These are phyloP conservation scores for Penaeus monodon DNA, from an alignment of 2,888 invertebrate genomes.

Conservation along the genomic window DNA sequence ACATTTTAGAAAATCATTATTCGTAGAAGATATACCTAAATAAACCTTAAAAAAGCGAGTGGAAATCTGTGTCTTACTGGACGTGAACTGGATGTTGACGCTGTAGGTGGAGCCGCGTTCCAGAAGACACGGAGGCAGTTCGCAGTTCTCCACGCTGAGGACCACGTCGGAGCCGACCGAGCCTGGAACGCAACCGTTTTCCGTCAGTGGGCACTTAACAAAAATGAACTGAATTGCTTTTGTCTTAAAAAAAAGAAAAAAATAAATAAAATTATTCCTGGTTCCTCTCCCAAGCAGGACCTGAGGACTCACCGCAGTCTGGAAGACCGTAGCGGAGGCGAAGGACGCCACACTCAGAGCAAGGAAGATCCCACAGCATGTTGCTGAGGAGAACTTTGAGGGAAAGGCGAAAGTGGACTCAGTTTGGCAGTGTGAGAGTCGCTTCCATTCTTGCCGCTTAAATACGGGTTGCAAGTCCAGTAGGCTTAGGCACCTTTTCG, in stretches of 20 bases:
- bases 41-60: neutral
- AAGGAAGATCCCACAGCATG: slow-evolving; percentile 18
- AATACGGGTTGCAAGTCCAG: no score
- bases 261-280: no score
- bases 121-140: slow-evolving; percentile 39
- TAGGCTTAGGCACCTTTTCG: no score
- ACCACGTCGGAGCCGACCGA: slow-evolving; percentile 36
- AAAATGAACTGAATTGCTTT: neutral
- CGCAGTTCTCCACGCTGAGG: slow-evolving; percentile 33
- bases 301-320: slow-evolving; percentile 43
- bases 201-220: neutral
- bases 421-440: no score
- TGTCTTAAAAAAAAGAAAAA: neutral
- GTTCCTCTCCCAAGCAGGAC: neutral
- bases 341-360: neutral
- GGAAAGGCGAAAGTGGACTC: no score
- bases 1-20: neutral
- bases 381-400: no score
- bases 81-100: slow-evolving; percentile 29
- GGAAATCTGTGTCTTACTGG: slow-evolving; percentile 11
- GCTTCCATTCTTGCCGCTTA: no score
- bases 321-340: slow-evolving; percentile 32
- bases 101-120: slow-evolving; percentile 28
- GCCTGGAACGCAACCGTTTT: slow-evolving; percentile 24
- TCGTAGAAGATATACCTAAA: neutral